Conservation (phyloP, 2,888 invertebrate genomes). For the Ornithoptera priamus region DNA sequence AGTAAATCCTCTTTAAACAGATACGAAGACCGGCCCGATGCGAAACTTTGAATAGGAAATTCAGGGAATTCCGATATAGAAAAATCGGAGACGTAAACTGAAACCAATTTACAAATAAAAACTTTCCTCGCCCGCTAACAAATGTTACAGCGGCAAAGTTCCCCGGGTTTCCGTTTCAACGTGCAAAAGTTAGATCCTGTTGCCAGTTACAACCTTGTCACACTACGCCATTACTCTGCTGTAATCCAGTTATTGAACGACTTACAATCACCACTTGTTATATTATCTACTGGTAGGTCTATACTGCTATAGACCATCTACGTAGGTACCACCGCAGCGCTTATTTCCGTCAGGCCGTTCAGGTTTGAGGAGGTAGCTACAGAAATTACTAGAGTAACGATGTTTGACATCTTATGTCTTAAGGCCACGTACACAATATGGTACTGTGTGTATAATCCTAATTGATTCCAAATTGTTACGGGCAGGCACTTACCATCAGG, state of each 20-base stretch:
- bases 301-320: no score
- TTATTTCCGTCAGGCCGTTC: no score
- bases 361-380: no score
- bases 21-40: constrained; percentile 12
- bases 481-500: no score
- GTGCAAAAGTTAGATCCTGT: constrained; percentile 32
- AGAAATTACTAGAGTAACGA: no score
- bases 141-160: constrained; percentile 39
- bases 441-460: no score
- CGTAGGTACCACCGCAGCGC: no score
- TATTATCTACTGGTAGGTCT: no score
- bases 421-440: no score
- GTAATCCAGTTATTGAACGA: constrained; percentile 3
- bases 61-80: constrained; percentile 30
- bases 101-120: constrained; percentile 35
- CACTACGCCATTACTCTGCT: constrained; percentile 19
- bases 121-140: constrained; percentile 34
- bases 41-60: constrained; percentile 24
- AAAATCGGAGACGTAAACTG: constrained; percentile 30
- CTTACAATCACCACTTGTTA: neutral
- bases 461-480: no score
- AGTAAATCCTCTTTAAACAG: neutral
- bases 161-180: constrained; percentile 39
- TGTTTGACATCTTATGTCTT: no score
- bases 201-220: constrained; percentile 37